phyloP scores from a whole-genome alignment of 1,140 invertebrate species.

The Lepidurus packardi region DNA sequence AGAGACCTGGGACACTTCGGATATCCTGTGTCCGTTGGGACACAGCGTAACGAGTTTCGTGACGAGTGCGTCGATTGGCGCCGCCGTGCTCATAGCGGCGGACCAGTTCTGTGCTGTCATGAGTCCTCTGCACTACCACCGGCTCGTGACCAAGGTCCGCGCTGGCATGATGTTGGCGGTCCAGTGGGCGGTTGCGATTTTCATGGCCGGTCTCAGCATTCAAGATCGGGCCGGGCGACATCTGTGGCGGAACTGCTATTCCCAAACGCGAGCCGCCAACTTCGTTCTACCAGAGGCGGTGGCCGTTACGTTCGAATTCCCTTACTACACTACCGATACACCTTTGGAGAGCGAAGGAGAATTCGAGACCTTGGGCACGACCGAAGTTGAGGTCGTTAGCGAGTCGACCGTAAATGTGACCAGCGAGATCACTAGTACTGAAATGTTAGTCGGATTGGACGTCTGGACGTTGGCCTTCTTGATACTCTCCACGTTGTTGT shows the following conservation, averaged over 20 bases:
- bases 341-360: neutral
- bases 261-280: conserved; percentile 15
- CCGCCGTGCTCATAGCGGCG: conserved; percentile 71
- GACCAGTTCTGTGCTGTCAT: conserved; percentile 83
- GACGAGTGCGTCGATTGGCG: conserved; percentile 56
- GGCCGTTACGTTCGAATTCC: neutral
- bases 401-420: neutral
- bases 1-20: conserved; percentile 39
- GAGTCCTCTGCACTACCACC: conserved; percentile 75
- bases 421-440: neutral
- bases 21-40: conserved; percentile 46
- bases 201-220: conserved; percentile 48
- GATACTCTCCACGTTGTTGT: conserved; percentile 40
- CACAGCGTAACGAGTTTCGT: conserved; percentile 51
- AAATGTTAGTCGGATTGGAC: neutral
- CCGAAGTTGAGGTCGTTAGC: neutral
- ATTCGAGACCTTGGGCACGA: neutral
- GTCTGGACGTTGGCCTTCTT: conserved; percentile 32
- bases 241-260: conserved; percentile 32
- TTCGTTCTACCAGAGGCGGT: conserved; percentile 26
- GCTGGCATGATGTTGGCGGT: conserved; percentile 61
- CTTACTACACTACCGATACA: neutral
- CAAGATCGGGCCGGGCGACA: conserved; percentile 41
- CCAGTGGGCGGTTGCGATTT: conserved; percentile 58
- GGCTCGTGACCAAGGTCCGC: conserved; percentile 63